phyloP scores from a whole-genome alignment of 2,797 vertebrate species.

The Amblyraja radiata region DNA sequence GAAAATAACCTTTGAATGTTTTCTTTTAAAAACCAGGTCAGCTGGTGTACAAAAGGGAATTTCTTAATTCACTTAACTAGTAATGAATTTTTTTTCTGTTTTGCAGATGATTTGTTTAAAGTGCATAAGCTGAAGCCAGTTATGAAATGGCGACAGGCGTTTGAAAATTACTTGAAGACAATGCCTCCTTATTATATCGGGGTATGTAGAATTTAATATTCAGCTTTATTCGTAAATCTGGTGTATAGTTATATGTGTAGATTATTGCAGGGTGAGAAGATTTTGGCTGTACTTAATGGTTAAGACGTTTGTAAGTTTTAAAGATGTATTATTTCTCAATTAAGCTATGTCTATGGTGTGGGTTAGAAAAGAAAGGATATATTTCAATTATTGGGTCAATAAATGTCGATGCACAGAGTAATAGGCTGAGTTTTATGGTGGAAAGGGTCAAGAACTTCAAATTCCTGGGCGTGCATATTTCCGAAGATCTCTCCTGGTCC shows the following conservation, averaged over 20 bases:
- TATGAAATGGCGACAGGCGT: slow-evolving; percentile 66
- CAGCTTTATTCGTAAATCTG: not conserved
- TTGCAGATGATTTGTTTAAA: slow-evolving; percentile 68
- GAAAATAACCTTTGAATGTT: not conserved
- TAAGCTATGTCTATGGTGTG: not conserved
- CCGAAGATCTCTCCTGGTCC: too few species aligned
- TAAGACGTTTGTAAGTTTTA: not conserved
- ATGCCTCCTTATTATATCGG: slow-evolving; percentile 72
- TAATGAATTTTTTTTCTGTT: slow-evolving; percentile 37
- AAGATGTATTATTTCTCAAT: not conserved
- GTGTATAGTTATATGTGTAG: not conserved
- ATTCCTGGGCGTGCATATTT: too few species aligned
- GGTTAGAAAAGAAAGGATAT: not conserved
- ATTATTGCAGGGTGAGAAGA: not conserved
- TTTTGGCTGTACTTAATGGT: not conserved
- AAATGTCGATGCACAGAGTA: not conserved
- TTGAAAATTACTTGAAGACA: slow-evolving; percentile 70
- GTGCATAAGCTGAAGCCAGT: slow-evolving; percentile 68
- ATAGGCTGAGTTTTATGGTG: not conserved
- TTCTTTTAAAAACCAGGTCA: not conserved
- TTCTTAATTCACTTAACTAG: not conserved
- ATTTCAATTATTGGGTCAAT: not conserved
- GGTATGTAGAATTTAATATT: slow-evolving; percentile 51
- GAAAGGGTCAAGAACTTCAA: too few species aligned
- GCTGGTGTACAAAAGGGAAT: not conserved